Base-by-base conservation (phyloP, 2,797 vertebrate genomes). In the Erethizon dorsatum region DNA sequence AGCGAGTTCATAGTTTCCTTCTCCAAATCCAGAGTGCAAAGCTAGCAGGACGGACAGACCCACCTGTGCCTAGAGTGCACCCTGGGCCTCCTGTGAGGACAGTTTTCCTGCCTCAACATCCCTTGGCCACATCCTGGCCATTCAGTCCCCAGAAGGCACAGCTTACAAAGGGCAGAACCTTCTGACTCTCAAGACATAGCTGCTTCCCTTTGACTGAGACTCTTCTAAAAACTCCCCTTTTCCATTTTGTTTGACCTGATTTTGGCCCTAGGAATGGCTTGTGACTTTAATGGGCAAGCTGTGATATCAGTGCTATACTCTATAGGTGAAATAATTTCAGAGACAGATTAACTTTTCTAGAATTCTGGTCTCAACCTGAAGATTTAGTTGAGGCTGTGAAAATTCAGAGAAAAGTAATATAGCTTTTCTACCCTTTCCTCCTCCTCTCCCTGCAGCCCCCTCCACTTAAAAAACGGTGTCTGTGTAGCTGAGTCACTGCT, bases 251-350 rank as follows among this genome's bases (percentile, higher is more conserved):
- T 87, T 24, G 0, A 0, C 73, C 45, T 10, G 0, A 56, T 47
- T 95, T 97, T 96, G 83, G 88, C 96, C 91, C 26, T 33, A 17
- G 11, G 82, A 54, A 1, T 95, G n/a, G 84, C 98, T 95, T 96
- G 77, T 69, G 82, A 93, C 75, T 90, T 71, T 65, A 63, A 45
- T 9, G 61, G 75, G n/a, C 65, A 57, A 88, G 12, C 31, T 93
- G 4, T 11, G 50, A 83, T 96, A 73, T 6, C 92, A 96, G 95
- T 94, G 80, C 52, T 22, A 73, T 9, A 45, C 86, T 93, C 24
- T 89, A 50, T 67, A 69, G 52, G 67, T 93, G 88, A 91, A 31
- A 15, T 93, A 26, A 94, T 90, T 95, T 97, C 1, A 8, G 61
- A 84, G 59, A 2, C 13, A 93, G 86, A 73, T 94, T 92, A 83